Base-by-base conservation (phyloP, 2,797 vertebrate species). In the Melanotaenia boesemani region DNA sequence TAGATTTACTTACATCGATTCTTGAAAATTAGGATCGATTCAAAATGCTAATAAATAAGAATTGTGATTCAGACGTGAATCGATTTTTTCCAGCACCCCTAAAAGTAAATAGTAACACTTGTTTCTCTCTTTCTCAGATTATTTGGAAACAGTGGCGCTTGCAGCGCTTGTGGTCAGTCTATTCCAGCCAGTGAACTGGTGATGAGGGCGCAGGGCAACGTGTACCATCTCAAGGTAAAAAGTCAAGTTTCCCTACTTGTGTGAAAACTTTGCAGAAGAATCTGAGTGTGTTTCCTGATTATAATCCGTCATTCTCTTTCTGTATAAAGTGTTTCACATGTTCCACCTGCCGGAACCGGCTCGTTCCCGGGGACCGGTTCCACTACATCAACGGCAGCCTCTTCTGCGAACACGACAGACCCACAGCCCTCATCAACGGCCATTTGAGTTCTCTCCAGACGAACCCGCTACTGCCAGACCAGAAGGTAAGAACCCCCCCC, bases 301-400 rank as follows among this genome's bases (percentile, higher is more conserved):
- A 32, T 80, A 55, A 87, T 69, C 0, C 0, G 5, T 63, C 12
- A 1, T 8, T 73, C 15, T 70, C 54, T 60, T 37, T 44, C 22
- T n/a, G 32, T 4, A 6, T 94, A 5, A 74, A 99, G 97, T 99
- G 97, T 96, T 99, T 99, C 94, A 97, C 97, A 37, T 99, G 98
- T 96, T 98, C 97, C 94, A 98, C 98, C 95, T 99, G 98, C 96
- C 94, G 97, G 96, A 99, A 99, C 95, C 96, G 98, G 89, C 96
- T 99, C 81, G 97, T 99, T 94, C 98, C 98, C 0, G 98, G 98
- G 84, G 98, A 99, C 91, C 95, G 98, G 93, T 99, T 99, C 95
- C 98, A 99, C 96, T 99, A 99, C 96, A 98, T 99, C 96, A 99
- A 99, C 93, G 98, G 98, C 97, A 99, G 96, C 96, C 97, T 99